phyloP scores from a whole-genome alignment of 2,888 invertebrate species.

The Harpalus rufipes region DNA sequence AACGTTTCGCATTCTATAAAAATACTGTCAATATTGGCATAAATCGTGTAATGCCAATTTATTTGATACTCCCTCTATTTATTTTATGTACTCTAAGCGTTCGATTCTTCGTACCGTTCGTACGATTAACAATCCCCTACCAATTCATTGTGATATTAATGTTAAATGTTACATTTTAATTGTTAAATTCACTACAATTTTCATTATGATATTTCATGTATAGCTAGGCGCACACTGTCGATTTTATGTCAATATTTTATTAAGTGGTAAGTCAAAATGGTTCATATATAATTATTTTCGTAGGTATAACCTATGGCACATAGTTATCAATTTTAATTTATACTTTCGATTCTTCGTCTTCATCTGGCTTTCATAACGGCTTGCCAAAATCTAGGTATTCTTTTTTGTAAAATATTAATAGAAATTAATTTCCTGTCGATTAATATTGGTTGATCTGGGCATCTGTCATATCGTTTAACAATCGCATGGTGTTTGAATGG shows the following conservation, averaged over 20 bases:
- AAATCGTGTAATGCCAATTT: conserved; percentile 52
- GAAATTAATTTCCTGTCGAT: no score
- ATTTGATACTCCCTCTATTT: conserved; percentile 7
- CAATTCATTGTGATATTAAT: conserved; percentile 53
- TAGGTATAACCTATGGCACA: not conserved
- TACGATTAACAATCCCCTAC: conserved; percentile 39
- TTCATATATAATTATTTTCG: not conserved
- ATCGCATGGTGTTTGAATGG: no score
- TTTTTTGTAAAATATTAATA: no score
- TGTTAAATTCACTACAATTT: conserved; percentile 4
- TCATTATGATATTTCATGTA: not conserved
- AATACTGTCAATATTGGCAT: conserved; percentile 34
- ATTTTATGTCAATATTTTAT: not conserved
- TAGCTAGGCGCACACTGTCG: not conserved
- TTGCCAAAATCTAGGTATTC: no score
- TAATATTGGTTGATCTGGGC: no score
- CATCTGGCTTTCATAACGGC: no score
- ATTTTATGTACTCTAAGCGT: not conserved
- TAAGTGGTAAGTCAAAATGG: not conserved
- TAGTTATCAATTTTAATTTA: not conserved
- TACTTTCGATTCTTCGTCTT: not conserved
- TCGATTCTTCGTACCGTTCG: not conserved
- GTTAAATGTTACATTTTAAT: conserved; percentile 29
- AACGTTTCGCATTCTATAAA: not conserved
- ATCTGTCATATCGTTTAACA: no score